Conservation (phyloP, 1,140 invertebrate genomes). For the Lepeophtheirus salmonis region DNA sequence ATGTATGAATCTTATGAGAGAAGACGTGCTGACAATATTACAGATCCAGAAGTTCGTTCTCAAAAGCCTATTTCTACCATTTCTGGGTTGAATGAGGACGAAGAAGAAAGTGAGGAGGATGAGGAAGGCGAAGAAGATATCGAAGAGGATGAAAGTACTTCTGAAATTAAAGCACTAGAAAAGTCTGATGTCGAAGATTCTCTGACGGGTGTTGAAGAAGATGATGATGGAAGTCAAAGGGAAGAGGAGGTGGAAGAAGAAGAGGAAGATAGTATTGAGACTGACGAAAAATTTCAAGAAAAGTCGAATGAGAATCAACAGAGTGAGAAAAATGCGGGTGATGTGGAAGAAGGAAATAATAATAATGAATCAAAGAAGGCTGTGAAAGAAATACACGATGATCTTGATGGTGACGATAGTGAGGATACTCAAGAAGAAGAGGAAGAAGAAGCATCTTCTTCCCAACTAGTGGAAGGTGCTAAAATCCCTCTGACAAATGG, state of each 20-base stretch:
- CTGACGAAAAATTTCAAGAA: slow-evolving; percentile 14
- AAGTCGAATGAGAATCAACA: slow-evolving; percentile 18
- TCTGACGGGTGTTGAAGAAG: slow-evolving; percentile 21
- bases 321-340: background rate
- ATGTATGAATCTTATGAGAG: slow-evolving; percentile 95
- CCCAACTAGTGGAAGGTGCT: no score
- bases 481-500: no score
- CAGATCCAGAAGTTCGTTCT: slow-evolving; percentile 71
- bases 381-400: no score
- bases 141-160: slow-evolving; percentile 16
- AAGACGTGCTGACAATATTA: slow-evolving; percentile 76
- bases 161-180: slow-evolving; percentile 19
- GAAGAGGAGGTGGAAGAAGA: slow-evolving; percentile 29
- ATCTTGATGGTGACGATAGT: slow-evolving; percentile 6
- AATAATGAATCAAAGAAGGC: background rate
- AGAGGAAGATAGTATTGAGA: slow-evolving; percentile 28
- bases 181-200: slow-evolving; percentile 24
- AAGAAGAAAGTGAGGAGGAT: slow-evolving; percentile 12
- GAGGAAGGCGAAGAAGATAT: slow-evolving; percentile 6
- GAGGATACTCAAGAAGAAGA: slow-evolving; percentile 20
- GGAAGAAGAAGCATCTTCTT: slow-evolving; percentile 15
- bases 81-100: slow-evolving; percentile 66
- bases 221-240: slow-evolving; percentile 13
- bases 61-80: slow-evolving; percentile 86
- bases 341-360: background rate